These are phyloP conservation scores for Eurytoma adleriae DNA, from an alignment of 2,888 invertebrate genomes.

Conservation along the genomic window DNA sequence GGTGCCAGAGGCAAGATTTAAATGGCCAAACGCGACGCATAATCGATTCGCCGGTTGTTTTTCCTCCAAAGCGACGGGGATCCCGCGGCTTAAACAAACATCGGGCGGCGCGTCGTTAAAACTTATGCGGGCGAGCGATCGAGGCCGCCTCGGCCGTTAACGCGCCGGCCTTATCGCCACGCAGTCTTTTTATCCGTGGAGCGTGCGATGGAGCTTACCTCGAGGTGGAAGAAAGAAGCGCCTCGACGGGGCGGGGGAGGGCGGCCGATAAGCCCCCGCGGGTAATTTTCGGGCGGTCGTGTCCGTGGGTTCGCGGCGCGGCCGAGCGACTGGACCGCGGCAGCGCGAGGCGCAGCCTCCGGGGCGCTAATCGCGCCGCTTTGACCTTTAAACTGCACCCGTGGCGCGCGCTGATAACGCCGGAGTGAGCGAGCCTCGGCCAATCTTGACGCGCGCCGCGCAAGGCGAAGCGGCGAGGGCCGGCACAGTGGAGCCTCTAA, in stretches of 20 bases:
- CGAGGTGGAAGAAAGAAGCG: background rate
- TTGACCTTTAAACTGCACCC: slow-evolving; percentile 57
- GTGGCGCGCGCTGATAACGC: slow-evolving; percentile 45
- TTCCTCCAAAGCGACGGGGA: no score
- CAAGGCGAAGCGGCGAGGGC: background rate
- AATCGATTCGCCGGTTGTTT: no score
- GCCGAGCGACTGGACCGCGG: background rate
- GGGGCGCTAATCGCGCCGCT: slow-evolving; percentile 31
- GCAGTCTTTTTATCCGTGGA: no score
- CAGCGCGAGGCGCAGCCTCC: background rate
- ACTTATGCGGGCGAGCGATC: no score
- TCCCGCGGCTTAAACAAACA: no score
- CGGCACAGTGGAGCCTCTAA: background rate
- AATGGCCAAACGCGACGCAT: no score
- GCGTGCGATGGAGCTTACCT: no score
- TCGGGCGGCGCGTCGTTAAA: no score
- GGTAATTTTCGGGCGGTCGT: background rate
- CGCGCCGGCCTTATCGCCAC: no score
- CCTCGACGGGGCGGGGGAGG: background rate
- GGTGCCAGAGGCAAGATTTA: no score
- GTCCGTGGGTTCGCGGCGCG: slow-evolving; percentile 14
- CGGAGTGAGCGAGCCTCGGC: background rate
- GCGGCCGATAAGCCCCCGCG: background rate
- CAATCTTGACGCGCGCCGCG: background rate
- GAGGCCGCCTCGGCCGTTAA: no score